A percentile compares a stretch with the other conserved stretches of the same genome.
These are phyloP conservation scores for Taxidea taxus DNA, from an alignment of 2,113 vertebrate genomes.

Conservation along the genomic window DNA sequence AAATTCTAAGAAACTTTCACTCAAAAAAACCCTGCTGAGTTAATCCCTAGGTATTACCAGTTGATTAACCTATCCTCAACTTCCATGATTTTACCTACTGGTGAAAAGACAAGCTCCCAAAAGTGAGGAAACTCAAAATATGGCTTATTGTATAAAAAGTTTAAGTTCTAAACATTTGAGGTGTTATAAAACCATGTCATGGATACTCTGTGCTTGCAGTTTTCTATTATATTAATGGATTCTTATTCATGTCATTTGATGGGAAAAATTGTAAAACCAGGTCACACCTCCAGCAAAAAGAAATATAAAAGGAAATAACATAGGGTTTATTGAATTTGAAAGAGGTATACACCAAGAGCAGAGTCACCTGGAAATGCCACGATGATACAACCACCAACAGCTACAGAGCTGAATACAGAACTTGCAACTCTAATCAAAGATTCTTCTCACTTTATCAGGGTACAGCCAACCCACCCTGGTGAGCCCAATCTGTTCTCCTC, in stretches of 20 bases:
- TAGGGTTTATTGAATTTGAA: neutral
- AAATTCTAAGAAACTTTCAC: slow-evolving; percentile 28
- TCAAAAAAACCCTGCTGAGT: slow-evolving; percentile 17
- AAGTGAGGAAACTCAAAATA: neutral
- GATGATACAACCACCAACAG: accelerated
- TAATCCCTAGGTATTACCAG: neutral
- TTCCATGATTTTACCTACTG: neutral
- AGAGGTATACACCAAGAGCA: neutral
- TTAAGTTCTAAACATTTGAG: neutral
- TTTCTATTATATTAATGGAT: neutral
- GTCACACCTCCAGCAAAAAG: neutral
- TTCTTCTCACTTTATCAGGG: neutral
- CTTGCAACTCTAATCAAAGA: neutral
- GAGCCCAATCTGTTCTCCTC: neutral
- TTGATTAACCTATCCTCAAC: neutral
- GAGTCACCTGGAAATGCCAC: neutral
- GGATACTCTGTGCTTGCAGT: neutral
- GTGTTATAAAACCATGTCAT: neutral
- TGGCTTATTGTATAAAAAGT: neutral
- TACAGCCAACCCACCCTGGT: neutral
- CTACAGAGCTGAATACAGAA: neutral
- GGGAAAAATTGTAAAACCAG: neutral
- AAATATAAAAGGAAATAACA: neutral
- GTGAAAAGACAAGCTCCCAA: neutral
- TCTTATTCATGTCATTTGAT: neutral